Percentiles rank a stretch among this genome's conserved stretches.
Evolutionary conservation across 92 coral and sea anemone genomes (phyloP).

Genomic region (Siderastrea radians): DNA sequence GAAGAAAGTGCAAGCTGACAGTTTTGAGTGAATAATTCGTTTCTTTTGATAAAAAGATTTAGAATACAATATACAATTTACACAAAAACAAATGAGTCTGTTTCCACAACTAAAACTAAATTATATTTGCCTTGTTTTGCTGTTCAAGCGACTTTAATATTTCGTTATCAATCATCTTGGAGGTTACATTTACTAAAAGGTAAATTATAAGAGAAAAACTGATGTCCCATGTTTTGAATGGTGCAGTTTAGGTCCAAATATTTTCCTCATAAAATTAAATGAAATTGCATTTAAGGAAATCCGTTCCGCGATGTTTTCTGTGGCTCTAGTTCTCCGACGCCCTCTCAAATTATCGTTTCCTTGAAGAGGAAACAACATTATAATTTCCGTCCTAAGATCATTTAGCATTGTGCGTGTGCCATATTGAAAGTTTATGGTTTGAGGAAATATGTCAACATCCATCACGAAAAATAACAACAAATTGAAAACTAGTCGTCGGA

Average conservation of each 20-base stretch:
- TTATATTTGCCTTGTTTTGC: conserved; percentile 12
- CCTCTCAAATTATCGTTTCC: conserved; percentile 1
- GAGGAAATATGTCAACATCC: conserved; percentile 3
- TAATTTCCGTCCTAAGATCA: conserved; percentile 2
- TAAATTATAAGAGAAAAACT: neutral
- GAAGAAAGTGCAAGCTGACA: neutral
- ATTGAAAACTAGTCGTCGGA: neutral
- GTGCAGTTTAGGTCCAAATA: too few species aligned
- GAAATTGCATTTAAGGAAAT: neutral
- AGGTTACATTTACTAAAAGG: neutral
- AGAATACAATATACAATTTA: neutral
- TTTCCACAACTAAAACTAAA: conserved; percentile 12
- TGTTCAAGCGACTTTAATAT: neutral
- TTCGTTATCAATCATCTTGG: neutral
- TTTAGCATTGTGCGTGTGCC: neutral
- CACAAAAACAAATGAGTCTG: neutral
- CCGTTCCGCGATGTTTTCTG: neutral
- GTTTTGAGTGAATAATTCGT: neutral
- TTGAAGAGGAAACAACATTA: conserved; percentile 13
- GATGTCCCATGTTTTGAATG: neutral
- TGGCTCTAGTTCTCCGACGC: neutral
- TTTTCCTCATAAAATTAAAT: neutral
- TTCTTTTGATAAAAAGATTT: neutral
- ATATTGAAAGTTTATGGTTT: neutral
- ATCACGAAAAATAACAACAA: neutral